phyloP scores from a whole-genome alignment of 2,797 vertebrate genomes.

The Ctenopoma kingsleyae region DNA sequence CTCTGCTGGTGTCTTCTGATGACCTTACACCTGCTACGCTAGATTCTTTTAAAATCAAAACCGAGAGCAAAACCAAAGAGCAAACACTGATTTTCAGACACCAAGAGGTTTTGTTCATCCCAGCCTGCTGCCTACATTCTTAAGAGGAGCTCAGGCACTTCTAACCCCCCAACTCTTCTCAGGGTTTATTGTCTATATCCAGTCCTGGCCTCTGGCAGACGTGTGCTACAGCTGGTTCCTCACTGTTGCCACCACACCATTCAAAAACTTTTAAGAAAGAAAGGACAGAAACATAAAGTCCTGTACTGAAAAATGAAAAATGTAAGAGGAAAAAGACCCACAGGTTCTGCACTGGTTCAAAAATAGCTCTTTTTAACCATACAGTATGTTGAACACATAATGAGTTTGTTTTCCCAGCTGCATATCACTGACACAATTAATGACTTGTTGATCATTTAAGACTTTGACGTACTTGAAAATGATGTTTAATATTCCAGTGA shows the following conservation, averaged over 20 bases:
- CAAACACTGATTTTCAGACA: slow-evolving; percentile 1
- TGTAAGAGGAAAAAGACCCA: not conserved
- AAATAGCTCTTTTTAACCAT: no score
- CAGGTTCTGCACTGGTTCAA: not conserved
- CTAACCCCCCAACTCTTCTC: not conserved
- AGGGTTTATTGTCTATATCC: slow-evolving; percentile 3
- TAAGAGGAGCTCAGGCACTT: slow-evolving; percentile 5
- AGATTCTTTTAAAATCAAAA: slow-evolving; percentile 11
- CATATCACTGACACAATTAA: no score
- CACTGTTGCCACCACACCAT: not conserved
- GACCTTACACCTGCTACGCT: not conserved
- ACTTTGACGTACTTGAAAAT: no score
- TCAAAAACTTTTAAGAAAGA: not conserved
- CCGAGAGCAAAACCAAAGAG: not conserved
- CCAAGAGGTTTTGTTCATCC: slow-evolving; percentile 7
- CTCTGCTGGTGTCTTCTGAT: not conserved
- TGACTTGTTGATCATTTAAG: no score
- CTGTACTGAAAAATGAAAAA: not conserved
- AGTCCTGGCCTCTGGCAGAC: slow-evolving; percentile 7
- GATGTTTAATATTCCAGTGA: no score
- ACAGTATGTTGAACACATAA: no score
- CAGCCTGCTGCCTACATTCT: slow-evolving; percentile 3
- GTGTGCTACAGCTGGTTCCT: slow-evolving; percentile 4
- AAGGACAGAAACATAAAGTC: not conserved
- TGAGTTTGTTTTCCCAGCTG: no score